Base-by-base conservation (phyloP, 2,113 vertebrate species). In the Progne subis region DNA sequence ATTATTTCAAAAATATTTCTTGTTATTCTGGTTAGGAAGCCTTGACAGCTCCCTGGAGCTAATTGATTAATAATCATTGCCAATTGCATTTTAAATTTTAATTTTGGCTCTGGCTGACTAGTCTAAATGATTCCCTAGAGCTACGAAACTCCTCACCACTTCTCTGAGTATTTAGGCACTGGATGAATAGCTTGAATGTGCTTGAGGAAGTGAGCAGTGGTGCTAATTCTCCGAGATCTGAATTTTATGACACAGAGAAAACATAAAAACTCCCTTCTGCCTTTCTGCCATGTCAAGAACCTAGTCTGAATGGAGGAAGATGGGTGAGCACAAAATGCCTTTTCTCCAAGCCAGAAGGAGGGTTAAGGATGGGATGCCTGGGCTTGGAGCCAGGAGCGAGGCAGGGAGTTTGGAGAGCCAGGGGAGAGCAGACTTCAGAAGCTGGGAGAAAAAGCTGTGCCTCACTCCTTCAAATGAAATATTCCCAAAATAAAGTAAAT, bases 21-120 rank as follows among this genome's bases (percentile, higher is more conserved):
- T 96, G 94, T 90, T 93, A 92, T 88, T 94, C 77, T 41, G 82
- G 39, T 75, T 74, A 52, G 94, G 79, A 95, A 94, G 75, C 79
- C 55, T 31, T 91, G 93, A 95, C 23, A 18, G 80, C 72, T 94
- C 93, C 96, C 96, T 86, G 69, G 86, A 96, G 93, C 72, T 94
- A 92, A 92, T 5, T 96, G 96, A 97, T 96, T 96, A 96, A 95
- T 90, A 94, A 95, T 64, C 82, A 82, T 37, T 89, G 93, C 94
- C 84, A 91, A 80, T 43, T 88, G 78, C 81, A 80, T 95, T 96
- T 95, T 88, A 92, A 64, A 96, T 93, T 96, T 92, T 92, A 76
- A 95, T 93, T 95, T 69, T 89, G 92, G 94, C 90, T 85, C 86
- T 80, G 92, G 76, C 77, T 79, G 86, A 75, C 88, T 79, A 52